Evolutionary conservation across 2,888 invertebrate species (phyloP), one percentile per base, ranked within the genome.

Genomic region (Biston stratarius): DNA sequence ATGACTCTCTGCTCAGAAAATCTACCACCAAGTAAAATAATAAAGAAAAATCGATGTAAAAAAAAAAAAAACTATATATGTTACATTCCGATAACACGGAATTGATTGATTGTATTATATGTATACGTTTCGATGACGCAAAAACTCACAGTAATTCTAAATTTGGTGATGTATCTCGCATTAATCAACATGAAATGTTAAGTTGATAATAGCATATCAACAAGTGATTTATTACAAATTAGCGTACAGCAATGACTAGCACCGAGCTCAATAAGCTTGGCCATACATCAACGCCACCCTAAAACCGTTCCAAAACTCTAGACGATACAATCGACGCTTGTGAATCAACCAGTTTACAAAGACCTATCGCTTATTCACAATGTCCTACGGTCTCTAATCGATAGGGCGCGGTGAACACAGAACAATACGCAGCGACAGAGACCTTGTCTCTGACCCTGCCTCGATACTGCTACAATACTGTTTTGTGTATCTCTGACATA

Each of bases 391-490:
- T 38, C n/a, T 49, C 24, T 14, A 49, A 59, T 59, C 59, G 59
- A 59, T 59, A 59, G 59, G 59, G 49, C 49, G 11, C 40, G 12
- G 48, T 33, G 38, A 61, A 56, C 49, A 44, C 10, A 15, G 49
- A 14, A 58, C 52, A 47, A 61, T 61, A 33, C 44, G 6, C 36
- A 38, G 24, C 48, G 36, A 64, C 63, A 63, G 64, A 60, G 48
- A 38, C 48, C 55, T 64, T 63, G 59, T 67, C 55, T 63, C 47
- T 62, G 62, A 58, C 66, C 65, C 51, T 36, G 52, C 10, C 57
- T 36, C 14, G 56, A 66, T 61, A 61, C 42, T 42, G 24, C 38
- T 45, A 48, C 11, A 60, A 64, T 57, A 51, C 53, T 53, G 12
- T 42, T 52, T 57, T 45, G 48, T 47, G 45, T 42, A 45, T 36